These are phyloP conservation scores for Dryobates pubescens DNA, from an alignment of 2,797 vertebrate species.

Conservation along the genomic window DNA sequence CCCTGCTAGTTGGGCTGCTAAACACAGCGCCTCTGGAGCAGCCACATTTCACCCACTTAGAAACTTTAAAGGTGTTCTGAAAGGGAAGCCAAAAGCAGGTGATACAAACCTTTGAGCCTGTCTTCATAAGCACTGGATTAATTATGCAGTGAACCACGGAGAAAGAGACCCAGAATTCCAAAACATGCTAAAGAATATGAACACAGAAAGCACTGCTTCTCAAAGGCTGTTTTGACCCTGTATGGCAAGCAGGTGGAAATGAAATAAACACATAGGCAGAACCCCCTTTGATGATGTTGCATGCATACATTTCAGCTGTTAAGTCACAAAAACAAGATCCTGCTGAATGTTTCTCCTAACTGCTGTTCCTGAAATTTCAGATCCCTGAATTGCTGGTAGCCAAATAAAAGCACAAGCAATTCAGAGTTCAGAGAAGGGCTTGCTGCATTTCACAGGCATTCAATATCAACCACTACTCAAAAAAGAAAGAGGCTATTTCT, in stretches of 20 bases:
- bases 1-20: conserved; percentile 67
- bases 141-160: not conserved
- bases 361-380: not conserved
- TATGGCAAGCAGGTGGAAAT: conserved; percentile 6
- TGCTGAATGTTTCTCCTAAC: not conserved
- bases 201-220: not conserved
- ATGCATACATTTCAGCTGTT: not conserved
- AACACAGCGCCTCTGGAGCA: conserved; percentile 49
- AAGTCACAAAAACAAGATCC: not conserved
- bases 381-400: not conserved
- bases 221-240: not conserved
- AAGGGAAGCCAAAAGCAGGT: not conserved
- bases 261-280: not conserved
- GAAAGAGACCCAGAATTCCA: not conserved
- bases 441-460: not conserved
- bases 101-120: not conserved
- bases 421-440: not conserved
- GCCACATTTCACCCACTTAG: not conserved
- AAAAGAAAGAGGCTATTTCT: not conserved
- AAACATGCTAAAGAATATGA: not conserved
- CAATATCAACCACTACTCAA: not conserved
- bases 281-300: not conserved
- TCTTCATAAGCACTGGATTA: not conserved
- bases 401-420: not conserved
- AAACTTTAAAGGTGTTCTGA: conserved; percentile 51